Evolutionary conservation across 1,140 invertebrate genomes (phyloP).

Genomic region (Drosophila leontia): DNA sequence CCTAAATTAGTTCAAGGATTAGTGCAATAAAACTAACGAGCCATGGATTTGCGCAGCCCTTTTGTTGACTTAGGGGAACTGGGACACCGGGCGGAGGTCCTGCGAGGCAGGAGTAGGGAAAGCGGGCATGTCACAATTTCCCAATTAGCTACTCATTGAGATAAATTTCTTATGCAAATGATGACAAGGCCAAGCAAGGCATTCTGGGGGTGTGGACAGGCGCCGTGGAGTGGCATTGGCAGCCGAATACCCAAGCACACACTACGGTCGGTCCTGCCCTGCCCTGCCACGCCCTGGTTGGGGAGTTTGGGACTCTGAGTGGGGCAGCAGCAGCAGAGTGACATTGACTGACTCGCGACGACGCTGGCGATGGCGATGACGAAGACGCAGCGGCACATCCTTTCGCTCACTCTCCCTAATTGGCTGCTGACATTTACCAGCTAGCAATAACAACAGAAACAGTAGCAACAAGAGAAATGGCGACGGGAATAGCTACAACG

Average conservation of each 20-base stretch:
- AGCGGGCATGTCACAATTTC: slow-evolving; percentile 74
- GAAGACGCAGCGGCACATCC: slow-evolving; percentile 57
- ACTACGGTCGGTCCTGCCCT: slow-evolving; percentile 9
- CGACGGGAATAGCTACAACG: slow-evolving; percentile 25
- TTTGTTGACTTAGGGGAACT: slow-evolving; percentile 61
- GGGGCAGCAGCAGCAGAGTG: slow-evolving; percentile 51
- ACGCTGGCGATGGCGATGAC: slow-evolving; percentile 32
- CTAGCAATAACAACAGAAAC: slow-evolving; percentile 50
- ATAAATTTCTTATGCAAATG: slow-evolving; percentile 84
- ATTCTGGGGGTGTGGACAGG: slow-evolving; percentile 31
- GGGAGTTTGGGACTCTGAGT: slow-evolving; percentile 63
- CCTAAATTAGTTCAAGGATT: slow-evolving; percentile 81
- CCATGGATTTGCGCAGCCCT: slow-evolving; percentile 66
- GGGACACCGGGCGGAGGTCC: background rate
- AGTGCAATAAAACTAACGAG: slow-evolving; percentile 78
- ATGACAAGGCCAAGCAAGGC: slow-evolving; percentile 74
- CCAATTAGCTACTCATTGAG: slow-evolving; percentile 83
- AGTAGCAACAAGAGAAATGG: slow-evolving; percentile 21
- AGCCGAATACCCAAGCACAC: slow-evolving; percentile 42
- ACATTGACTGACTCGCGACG: slow-evolving; percentile 72
- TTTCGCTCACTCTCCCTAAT: slow-evolving; percentile 75
- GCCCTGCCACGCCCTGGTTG: slow-evolving; percentile 29
- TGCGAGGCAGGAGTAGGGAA: background rate
- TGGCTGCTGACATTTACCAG: slow-evolving; percentile 79
- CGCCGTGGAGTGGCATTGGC: slow-evolving; percentile 76